Base-by-base conservation (phyloP, 2,113 vertebrate species). In the Eptesicus fuscus region DNA sequence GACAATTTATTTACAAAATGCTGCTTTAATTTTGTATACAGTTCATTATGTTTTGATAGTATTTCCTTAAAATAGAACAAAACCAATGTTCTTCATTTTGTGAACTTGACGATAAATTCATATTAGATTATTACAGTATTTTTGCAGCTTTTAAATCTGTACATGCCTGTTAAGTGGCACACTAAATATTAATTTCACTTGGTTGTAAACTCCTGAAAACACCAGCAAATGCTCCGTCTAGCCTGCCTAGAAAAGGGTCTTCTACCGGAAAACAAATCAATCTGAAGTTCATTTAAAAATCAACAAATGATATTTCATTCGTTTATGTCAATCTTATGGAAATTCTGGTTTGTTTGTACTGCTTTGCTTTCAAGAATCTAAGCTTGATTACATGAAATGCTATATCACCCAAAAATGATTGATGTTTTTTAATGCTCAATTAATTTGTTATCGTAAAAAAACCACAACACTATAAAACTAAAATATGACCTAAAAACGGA, bases 341-440 rank as follows among this genome's bases (percentile, higher is more conserved):
- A 91, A 90, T 83, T 86, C 3, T 74, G 63, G n/a, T n/a, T 65
- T 95, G 35, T 95, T 78, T 37, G 22, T 77, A 47, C 77, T 93
- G 28, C 7, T 30, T 28, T 79, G 28, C 69, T 93, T 95, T 92
- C 80, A 74, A 96, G 71, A 70, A 9, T 83, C 65, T 74, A 90
- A n/a, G 53, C 8, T 35, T 82, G 14, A 32, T 7, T 83, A 42
- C 49, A 95, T 97, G 74, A 90, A 94, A 87, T 74, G 0, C n/a
- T 5, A 7, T 1, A 61, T 51, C 90, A 88, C 82, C 63, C 20
- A 37, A 93, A 96, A 95, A 82, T 12, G 0, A 42, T 94, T 56
- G 5, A 30, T 82, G 63, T 94, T 88, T 97, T 94, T 77, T 16
- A 96, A 96, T 80, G 8, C 11, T 91, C 85, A 79, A 71, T 95